Evolutionary conservation across 1,140 invertebrate genomes (phyloP).

Genomic region (Acromyrmex charruanus): DNA sequence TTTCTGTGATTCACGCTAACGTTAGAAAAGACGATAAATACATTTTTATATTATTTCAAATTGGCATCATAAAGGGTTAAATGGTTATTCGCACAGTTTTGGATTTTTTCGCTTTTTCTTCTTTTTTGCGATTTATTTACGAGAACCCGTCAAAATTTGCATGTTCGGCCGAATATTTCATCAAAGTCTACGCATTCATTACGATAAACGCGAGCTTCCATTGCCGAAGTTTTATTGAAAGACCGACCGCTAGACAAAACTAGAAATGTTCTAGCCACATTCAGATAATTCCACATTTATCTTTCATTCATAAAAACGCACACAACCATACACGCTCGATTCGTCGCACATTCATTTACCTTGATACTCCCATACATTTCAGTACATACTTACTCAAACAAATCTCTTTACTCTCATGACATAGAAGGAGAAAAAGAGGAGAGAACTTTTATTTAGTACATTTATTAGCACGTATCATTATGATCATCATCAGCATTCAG

Average conservation of each 20-base stretch:
- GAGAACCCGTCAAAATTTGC: slow-evolving; percentile 25
- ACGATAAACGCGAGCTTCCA: not conserved
- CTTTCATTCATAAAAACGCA: slow-evolving; percentile 2
- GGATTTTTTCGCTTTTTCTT: slow-evolving; percentile 40
- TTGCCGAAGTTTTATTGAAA: not conserved
- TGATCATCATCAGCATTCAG: slow-evolving; percentile 44
- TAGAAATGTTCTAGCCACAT: not conserved
- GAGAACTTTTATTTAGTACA: slow-evolving; percentile 20
- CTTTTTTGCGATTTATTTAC: slow-evolving; percentile 29
- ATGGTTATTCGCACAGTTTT: slow-evolving; percentile 9
- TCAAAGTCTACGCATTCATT: slow-evolving; percentile 10
- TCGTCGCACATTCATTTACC: slow-evolving; percentile 18
- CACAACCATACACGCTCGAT: not conserved
- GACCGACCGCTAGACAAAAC: not conserved
- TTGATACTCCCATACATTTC: slow-evolving; percentile 13
- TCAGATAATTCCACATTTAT: slow-evolving; percentile 11
- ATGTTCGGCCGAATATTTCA: slow-evolving; percentile 33
- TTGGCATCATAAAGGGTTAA: not conserved
- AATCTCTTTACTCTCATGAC: slow-evolving; percentile 24
- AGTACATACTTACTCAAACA: slow-evolving; percentile 23
- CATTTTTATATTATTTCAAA: not conserved
- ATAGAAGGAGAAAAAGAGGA: not conserved
- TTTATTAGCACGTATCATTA: slow-evolving; percentile 49
- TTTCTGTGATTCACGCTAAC: not conserved
- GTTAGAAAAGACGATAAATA: not conserved